Percentiles rank a stretch among this genome's conserved stretches.
phyloP scores from a whole-genome alignment of 2,113 vertebrate genomes.

The Oncorhynchus nerka region DNA sequence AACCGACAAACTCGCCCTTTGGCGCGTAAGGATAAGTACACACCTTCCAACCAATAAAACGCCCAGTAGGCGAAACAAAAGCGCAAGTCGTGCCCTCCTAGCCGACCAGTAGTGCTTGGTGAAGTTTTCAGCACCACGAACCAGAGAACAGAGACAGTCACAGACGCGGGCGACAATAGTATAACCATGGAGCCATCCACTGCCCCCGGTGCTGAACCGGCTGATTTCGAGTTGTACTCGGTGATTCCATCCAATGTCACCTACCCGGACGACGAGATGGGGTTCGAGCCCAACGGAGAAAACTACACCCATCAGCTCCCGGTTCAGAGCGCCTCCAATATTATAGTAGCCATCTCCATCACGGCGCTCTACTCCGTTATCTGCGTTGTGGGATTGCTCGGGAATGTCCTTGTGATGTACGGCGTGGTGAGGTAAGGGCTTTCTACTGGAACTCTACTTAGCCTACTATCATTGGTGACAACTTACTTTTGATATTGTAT shows the following conservation, averaged over 20 bases:
- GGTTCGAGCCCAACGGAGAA: conserved; percentile 53
- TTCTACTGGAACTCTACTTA: too few relatives aligned
- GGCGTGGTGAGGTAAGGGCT: conserved; percentile 87
- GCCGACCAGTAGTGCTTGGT: not conserved
- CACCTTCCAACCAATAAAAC: not conserved
- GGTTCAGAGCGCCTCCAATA: conserved; percentile 71
- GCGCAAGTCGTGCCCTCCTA: not conserved
- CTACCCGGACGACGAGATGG: conserved; percentile 56
- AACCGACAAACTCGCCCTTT: not conserved
- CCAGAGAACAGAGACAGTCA: conserved; percentile 22
- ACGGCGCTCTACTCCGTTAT: conserved; percentile 90
- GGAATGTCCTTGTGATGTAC: conserved; percentile 92
- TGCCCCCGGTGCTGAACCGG: conserved; percentile 30
- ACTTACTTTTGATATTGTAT: not conserved
- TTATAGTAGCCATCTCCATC: conserved; percentile 86
- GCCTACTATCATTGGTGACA: not conserved
- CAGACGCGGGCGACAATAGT: not conserved
- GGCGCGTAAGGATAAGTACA: not conserved
- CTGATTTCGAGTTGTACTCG: conserved; percentile 73
- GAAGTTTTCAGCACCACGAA: conserved; percentile 13
- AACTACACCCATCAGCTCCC: conserved; percentile 70
- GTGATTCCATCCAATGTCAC: conserved; percentile 73
- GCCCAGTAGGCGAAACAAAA: conserved; percentile 42
- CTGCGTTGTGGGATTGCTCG: conserved; percentile 90
- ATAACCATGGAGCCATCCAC: conserved; percentile 74